These are phyloP conservation scores for Chymomyza caudatula DNA, from an alignment of 2,888 invertebrate genomes.

Conservation along the genomic window DNA sequence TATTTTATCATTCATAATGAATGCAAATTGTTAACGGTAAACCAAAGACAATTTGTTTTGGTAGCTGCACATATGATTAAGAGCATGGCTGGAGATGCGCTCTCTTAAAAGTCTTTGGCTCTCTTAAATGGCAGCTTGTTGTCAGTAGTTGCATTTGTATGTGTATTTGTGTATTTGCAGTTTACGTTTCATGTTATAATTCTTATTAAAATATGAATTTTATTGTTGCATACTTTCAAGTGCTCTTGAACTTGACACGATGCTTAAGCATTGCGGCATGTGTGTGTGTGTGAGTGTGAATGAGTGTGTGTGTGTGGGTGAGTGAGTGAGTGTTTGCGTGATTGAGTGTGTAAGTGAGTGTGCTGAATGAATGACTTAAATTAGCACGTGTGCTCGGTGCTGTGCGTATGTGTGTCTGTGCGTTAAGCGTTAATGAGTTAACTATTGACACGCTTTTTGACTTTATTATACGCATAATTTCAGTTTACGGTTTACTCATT, in stretches of 20 bases:
- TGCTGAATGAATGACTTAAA: background rate
- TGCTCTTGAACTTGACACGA: constrained; percentile 9
- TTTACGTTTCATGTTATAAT: constrained; percentile 12
- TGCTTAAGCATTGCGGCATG: constrained; percentile 9
- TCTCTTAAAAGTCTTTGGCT: constrained; percentile 1
- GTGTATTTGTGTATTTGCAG: constrained; percentile 14
- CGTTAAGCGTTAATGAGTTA: background rate
- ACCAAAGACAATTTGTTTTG: too few relatives aligned
- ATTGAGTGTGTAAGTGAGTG: background rate
- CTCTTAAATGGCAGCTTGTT: constrained; percentile 36
- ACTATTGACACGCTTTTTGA: background rate
- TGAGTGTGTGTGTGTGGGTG: background rate
- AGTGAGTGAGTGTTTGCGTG: background rate
- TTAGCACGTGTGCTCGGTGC: background rate
- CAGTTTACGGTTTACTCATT: background rate
- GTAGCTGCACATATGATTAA: too few relatives aligned
- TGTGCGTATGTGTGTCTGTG: background rate
- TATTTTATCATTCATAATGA: too few relatives aligned
- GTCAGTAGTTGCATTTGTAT: constrained; percentile 6
- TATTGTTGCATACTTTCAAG: constrained; percentile 5
- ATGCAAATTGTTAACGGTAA: too few relatives aligned
- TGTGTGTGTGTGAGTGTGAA: background rate
- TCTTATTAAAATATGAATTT: constrained; percentile 37
- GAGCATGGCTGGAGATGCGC: too few relatives aligned
- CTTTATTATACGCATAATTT: background rate